Evolutionary conservation across 1,140 invertebrate genomes (phyloP).

Genomic region (Magallana angulata): DNA sequence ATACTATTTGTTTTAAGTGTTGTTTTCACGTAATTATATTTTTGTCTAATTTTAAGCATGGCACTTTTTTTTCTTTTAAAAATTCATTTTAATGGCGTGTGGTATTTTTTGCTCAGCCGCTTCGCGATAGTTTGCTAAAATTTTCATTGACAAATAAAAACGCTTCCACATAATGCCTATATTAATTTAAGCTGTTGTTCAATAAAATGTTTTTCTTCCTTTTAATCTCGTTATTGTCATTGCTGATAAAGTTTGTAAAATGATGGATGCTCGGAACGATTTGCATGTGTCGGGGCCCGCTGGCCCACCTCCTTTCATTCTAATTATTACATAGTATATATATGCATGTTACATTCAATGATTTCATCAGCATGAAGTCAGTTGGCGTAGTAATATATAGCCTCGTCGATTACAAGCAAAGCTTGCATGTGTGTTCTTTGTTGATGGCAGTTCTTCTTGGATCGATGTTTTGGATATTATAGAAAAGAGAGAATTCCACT

Average conservation of each 20-base stretch:
- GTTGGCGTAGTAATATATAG: background rate
- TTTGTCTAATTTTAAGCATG: background rate
- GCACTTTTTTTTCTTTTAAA: background rate
- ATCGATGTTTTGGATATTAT: constrained; percentile 3
- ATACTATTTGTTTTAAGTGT: background rate
- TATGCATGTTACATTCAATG: background rate
- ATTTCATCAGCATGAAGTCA: background rate
- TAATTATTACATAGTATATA: background rate
- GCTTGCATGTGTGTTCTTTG: constrained; percentile 24
- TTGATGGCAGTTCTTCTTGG: background rate
- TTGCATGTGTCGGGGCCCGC: constrained; percentile 10
- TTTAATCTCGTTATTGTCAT: constrained; percentile 27
- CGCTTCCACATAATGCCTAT: constrained; percentile 13
- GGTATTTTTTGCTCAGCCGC: constrained; percentile 8
- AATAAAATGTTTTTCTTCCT: constrained; percentile 8
- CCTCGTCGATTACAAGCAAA: constrained; percentile 1
- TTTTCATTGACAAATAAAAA: background rate
- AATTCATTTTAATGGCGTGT: background rate
- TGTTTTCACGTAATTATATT: background rate
- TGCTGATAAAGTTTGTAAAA: background rate
- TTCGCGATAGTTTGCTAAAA: constrained; percentile 26
- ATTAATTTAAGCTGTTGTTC: constrained; percentile 16
- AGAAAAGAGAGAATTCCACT: background rate
- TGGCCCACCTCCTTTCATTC: background rate
- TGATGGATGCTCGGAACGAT: constrained; percentile 32